Conservation (phyloP, 2,888 invertebrate genomes). For the Polydesmus complanatus region DNA sequence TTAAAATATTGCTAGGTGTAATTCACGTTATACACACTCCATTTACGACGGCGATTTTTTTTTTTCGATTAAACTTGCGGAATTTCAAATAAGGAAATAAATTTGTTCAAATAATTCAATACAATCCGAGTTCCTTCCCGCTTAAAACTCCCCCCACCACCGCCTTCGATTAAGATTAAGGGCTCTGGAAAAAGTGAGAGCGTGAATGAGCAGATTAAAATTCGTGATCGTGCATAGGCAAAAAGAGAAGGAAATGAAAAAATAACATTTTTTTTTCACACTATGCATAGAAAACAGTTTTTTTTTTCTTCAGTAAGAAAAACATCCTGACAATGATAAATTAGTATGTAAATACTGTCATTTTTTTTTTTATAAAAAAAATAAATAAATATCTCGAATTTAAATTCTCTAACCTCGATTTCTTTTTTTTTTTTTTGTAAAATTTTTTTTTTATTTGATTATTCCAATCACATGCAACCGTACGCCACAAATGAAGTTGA, state of each 20-base stretch:
- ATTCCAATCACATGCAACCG: too few species aligned
- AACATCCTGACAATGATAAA: not conserved
- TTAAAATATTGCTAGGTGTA: not conserved
- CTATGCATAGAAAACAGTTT: too few species aligned
- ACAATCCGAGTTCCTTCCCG: not conserved
- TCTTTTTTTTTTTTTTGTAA: too few species aligned
- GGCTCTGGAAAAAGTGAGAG: not conserved
- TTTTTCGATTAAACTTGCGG: not conserved
- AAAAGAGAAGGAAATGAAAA: not conserved
- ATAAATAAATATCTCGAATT: too few species aligned
- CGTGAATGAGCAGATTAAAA: too few species aligned
- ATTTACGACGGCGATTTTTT: not conserved
- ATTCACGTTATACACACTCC: not conserved
- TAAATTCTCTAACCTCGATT: too few species aligned
- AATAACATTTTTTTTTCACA: not conserved
- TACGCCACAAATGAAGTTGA: too few species aligned
- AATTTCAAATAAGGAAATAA: not conserved
- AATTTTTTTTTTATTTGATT: too few species aligned
- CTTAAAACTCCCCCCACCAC: not conserved
- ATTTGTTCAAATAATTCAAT: not conserved
- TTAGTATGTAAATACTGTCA: too few species aligned
- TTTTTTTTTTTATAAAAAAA: too few species aligned
- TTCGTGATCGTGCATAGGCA: not conserved
- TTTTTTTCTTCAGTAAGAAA: not conserved
- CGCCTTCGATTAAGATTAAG: not conserved